phyloP scores from a whole-genome alignment of 2,797 vertebrate species.

The Anomalospiza imberbis region DNA sequence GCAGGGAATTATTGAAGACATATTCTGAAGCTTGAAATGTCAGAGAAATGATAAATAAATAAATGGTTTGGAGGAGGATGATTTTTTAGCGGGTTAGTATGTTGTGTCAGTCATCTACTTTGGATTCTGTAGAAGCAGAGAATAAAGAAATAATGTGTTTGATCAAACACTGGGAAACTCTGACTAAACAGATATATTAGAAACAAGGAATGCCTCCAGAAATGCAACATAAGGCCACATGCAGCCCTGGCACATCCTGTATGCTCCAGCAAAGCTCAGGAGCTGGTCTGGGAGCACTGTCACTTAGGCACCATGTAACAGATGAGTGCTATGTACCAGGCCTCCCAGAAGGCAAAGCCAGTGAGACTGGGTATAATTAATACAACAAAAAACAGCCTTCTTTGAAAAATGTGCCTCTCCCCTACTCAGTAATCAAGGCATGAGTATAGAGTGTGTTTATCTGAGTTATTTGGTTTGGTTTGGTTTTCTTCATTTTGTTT shows the following conservation, averaged over 20 bases:
- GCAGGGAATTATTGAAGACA: background rate
- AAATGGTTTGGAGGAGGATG: background rate
- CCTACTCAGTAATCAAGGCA: background rate
- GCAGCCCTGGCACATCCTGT: fast-evolving
- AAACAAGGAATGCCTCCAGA: background rate
- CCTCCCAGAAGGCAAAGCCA: background rate
- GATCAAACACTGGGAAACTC: background rate
- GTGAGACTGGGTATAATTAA: background rate
- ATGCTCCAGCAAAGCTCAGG: background rate
- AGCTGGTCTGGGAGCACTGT: background rate
- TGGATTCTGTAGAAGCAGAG: background rate
- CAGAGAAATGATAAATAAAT: background rate
- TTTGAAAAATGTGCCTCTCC: background rate
- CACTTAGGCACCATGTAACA: background rate
- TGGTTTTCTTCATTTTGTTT: background rate
- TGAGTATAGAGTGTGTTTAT: fast-evolving
- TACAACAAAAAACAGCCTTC: background rate
- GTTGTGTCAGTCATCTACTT: background rate
- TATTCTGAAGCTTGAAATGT: background rate
- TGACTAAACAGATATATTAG: background rate
- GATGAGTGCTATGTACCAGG: background rate
- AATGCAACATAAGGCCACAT: fast-evolving
- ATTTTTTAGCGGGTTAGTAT: background rate
- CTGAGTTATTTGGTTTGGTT: background rate
- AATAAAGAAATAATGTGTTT: background rate